phyloP scores from a whole-genome alignment of 2,113 vertebrate genomes.

The Nibea coibor region DNA sequence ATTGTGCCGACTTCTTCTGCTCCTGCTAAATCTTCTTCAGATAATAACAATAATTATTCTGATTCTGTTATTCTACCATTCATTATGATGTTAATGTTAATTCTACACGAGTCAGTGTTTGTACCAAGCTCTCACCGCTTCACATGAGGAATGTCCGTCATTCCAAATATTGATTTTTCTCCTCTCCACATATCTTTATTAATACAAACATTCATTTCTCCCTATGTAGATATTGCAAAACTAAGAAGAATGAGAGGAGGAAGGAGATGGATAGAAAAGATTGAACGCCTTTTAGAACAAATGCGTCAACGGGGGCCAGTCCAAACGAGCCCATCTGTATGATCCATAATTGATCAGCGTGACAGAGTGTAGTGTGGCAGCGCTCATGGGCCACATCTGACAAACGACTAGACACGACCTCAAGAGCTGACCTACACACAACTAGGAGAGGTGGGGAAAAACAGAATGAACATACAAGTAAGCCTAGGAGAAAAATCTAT shows the following conservation, averaged over 20 bases:
- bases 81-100: not conserved
- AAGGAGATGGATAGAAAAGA: constrained; percentile 51
- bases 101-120: not conserved
- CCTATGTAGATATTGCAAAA: constrained; percentile 58
- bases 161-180: constrained; percentile 51
- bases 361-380: constrained; percentile 67
- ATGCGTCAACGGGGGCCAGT: constrained; percentile 67
- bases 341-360: constrained; percentile 80
- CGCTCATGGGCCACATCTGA: constrained; percentile 72
- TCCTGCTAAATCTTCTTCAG: not conserved
- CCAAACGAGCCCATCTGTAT: constrained; percentile 70
- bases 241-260: constrained; percentile 21
- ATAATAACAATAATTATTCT: not conserved
- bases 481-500: constrained; percentile 75
- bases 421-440: constrained; percentile 80
- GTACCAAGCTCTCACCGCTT: not conserved
- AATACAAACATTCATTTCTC: constrained; percentile 65
- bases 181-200: constrained; percentile 43
- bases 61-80: not conserved
- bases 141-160: constrained; percentile 43
- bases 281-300: constrained; percentile 66
- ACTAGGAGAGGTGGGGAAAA: constrained; percentile 16
- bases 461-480: constrained; percentile 46
- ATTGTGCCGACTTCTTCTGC: not conserved
- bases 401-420: constrained; percentile 82